Base-by-base conservation (phyloP, 2,797 vertebrate genomes). In the Oryzias sinensis region DNA sequence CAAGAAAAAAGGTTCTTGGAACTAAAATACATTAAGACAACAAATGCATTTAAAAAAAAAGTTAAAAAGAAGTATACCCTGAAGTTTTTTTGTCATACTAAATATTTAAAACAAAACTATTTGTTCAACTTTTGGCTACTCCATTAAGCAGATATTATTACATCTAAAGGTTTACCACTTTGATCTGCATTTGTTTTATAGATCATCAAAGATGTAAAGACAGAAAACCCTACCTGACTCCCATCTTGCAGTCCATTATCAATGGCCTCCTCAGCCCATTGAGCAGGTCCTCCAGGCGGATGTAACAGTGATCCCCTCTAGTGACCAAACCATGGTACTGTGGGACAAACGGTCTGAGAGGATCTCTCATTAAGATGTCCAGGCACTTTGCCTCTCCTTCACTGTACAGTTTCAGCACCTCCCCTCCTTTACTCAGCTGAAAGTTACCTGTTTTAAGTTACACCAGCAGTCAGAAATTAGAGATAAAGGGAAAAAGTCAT, bases 171-270 rank as follows among this genome's bases (percentile, higher is more conserved):
- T 37, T 37, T 3, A 37, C 11, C 29, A 33, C 29, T 33, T 33
- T 11, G 8, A 33, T 9, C 8, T 33, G 27, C 27, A 27, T 33
- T 2, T 33, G 2, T 11, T 9, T 33, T 33, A 37, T 37, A 3
- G 33, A 37, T 37, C 2, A 11, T 37, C 9, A 37, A 37, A 37
- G 0, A 37, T 44, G 15, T 44, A 8, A 43, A 43, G 15, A 22
- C 15, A 43, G n/a, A 17, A 6, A 22, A 4, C 14, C 65, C 2
- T 73, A 96, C 95, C 94, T 89, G 75, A 93, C 88, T 65, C 95
- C 95, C 93, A 97, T 96, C 80, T 96, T 97, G 88, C 94, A 95
- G 87, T 96, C 95, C 95, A 97, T 96, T 78, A 96, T 94, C 59
- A 93, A 89, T 0, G 95, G 94, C 48, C 72, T 87, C 46, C 88